phyloP scores from a whole-genome alignment of 2,113 vertebrate species.

The Eulemur macaco region DNA sequence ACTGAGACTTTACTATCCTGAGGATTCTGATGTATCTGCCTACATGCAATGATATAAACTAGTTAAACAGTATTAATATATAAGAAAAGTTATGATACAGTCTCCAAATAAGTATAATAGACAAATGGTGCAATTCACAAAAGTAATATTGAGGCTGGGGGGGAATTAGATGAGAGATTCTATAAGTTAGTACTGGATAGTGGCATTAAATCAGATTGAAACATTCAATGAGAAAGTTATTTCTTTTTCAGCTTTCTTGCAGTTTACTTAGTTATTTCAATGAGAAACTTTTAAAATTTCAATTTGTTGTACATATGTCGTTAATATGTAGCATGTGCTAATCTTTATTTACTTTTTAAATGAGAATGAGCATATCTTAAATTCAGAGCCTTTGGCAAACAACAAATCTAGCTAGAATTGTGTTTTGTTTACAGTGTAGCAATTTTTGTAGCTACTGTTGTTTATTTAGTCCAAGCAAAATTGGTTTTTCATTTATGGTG shows the following conservation, averaged over 20 bases:
- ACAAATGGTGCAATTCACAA: not conserved
- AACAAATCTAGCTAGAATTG: not conserved
- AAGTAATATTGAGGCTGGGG: not conserved
- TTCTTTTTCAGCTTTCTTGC: not conserved
- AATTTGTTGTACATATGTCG: not conserved
- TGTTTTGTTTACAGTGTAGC: not conserved
- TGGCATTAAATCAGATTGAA: slow-evolving; percentile 5
- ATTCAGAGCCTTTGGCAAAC: not conserved
- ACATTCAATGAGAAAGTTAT: not conserved
- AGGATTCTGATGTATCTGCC: not conserved
- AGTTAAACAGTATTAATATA: not conserved
- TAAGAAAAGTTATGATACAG: not conserved
- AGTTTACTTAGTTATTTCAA: not conserved
- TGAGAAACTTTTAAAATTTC: not conserved
- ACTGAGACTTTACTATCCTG: not conserved
- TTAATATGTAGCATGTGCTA: not conserved
- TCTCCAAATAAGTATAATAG: not conserved
- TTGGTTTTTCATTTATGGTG: not conserved
- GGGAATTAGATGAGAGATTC: not conserved
- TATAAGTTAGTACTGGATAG: not conserved
- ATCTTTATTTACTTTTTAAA: slow-evolving; percentile 7
- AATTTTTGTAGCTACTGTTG: not conserved
- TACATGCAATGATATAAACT: not conserved
- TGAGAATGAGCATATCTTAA: not conserved
- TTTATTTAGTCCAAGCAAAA: not conserved